phyloP scores from a whole-genome alignment of 2,113 vertebrate genomes.

The Myiozetetes cayanensis region DNA sequence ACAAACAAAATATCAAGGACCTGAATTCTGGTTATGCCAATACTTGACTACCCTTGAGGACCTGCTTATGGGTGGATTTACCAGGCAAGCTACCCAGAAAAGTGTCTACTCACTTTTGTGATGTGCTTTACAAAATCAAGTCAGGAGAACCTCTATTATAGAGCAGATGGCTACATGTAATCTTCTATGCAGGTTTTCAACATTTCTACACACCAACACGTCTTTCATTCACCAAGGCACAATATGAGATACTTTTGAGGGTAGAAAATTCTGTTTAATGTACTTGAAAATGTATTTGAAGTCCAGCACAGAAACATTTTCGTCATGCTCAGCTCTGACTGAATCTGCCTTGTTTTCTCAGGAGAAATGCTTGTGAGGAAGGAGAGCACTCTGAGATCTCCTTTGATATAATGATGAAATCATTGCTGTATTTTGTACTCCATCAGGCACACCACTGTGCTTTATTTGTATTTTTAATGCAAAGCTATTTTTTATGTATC shows the following conservation, averaged over 20 bases:
- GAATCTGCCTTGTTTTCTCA: not conserved
- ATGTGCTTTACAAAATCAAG: not conserved
- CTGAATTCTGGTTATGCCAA: rapidly evolving
- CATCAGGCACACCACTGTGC: not conserved
- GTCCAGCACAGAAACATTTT: not conserved
- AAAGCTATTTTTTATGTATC: conserved; percentile 6
- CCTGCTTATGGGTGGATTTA: not conserved
- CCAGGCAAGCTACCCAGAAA: not conserved
- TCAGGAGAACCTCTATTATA: not conserved
- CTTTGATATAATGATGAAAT: conserved; percentile 12
- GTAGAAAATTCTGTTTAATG: not conserved
- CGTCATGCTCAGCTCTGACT: not conserved
- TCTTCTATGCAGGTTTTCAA: not conserved
- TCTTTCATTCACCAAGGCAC: not conserved
- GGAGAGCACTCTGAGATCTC: not conserved
- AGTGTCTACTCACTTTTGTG: not conserved
- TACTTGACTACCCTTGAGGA: not conserved
- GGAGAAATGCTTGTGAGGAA: not conserved
- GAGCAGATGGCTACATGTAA: not conserved
- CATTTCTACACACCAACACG: not conserved
- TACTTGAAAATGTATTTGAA: not conserved
- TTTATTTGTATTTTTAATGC: conserved; percentile 46
- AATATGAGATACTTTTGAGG: not conserved
- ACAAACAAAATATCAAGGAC: not conserved
- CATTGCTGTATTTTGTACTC: not conserved